Conservation (phyloP, 2,888 invertebrate species). For the Spisula solida region DNA sequence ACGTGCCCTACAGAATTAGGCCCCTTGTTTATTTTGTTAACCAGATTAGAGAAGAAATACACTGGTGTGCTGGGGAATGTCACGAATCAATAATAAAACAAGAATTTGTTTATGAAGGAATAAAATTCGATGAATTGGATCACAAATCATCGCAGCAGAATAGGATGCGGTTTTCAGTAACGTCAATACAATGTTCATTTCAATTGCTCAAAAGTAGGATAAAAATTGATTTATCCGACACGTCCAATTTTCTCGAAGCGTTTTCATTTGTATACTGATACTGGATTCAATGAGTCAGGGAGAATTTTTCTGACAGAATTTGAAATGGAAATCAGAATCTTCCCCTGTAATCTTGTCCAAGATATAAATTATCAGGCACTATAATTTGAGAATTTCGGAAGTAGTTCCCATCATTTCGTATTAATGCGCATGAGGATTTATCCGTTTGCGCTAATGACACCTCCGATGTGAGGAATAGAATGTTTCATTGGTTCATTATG, state of each 20-base stretch:
- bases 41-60: no score
- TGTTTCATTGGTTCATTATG: neutral
- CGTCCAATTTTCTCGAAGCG: conserved; percentile 41
- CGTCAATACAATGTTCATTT: conserved; percentile 55
- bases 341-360: conserved; percentile 14
- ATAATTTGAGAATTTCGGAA: conserved; percentile 40
- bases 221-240: conserved; percentile 56
- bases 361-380: conserved; percentile 33
- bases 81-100: neutral
- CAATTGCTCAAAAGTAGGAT: conserved; percentile 55
- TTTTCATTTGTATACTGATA: conserved; percentile 38
- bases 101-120: conserved; percentile 25
- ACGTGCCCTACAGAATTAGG: neutral
- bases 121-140: conserved; percentile 10
- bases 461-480: neutral
- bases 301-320: conserved; percentile 59
- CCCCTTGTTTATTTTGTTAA: neutral
- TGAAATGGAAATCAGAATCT: conserved; percentile 45
- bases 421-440: conserved; percentile 39
- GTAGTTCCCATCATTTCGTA: conserved; percentile 26
- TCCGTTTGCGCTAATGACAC: conserved; percentile 32
- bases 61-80: neutral
- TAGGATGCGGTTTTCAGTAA: conserved; percentile 18
- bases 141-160: conserved; percentile 24
- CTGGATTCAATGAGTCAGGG: conserved; percentile 44